Conservation (phyloP, 2,797 vertebrate species). For the Mareca strepera region DNA sequence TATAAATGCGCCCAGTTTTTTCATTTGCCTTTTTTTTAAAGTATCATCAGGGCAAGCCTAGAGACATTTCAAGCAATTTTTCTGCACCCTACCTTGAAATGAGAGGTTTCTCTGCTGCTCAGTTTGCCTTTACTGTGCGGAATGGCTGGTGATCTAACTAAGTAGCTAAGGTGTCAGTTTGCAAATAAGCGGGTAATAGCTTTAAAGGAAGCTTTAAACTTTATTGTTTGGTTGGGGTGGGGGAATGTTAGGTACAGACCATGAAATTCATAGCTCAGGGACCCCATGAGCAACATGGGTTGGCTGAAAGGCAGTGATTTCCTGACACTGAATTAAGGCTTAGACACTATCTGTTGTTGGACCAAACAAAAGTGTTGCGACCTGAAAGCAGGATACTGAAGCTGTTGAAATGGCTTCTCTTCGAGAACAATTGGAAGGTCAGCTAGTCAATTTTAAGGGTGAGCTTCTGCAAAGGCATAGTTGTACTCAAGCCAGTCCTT, state of each 20-base stretch:
- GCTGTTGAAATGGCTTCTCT: not conserved
- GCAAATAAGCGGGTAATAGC: not conserved
- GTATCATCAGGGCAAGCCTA: not conserved
- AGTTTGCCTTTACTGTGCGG: not conserved
- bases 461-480: not conserved
- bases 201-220: slow-evolving; percentile 26
- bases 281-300: not conserved
- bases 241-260: not conserved
- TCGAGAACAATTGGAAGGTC: slow-evolving; percentile 5
- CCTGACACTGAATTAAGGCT: not conserved
- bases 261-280: not conserved
- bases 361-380: not conserved
- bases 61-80: not conserved
- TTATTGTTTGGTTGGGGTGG: not conserved
- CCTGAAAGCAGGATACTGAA: not conserved
- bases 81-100: not conserved
- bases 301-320: not conserved
- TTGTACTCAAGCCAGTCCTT: not conserved
- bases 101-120: not conserved
- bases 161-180: not conserved
- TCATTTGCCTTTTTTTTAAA: not conserved
- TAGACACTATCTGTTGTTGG: not conserved
- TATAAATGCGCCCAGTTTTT: not conserved
- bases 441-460: not conserved
- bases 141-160: not conserved